Conservation (phyloP, 2,888 invertebrate genomes). For the Geophilus truncorum region DNA sequence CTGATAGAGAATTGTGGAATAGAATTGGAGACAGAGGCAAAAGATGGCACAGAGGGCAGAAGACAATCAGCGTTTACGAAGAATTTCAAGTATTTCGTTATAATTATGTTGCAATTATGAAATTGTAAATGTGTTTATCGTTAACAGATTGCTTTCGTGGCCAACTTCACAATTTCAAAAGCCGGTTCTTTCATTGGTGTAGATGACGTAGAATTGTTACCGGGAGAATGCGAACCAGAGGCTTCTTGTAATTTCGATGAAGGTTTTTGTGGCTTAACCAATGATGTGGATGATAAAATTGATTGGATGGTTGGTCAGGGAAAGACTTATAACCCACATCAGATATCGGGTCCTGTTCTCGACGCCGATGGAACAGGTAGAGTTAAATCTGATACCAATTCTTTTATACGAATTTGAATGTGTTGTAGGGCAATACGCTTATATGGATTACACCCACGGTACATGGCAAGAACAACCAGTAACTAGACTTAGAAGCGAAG, state of each 20-base stretch:
- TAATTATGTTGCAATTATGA: no score
- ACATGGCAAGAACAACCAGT: not conserved
- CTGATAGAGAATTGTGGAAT: not conserved
- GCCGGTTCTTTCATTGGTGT: not conserved
- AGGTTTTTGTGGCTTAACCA: not conserved
- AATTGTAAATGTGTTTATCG: no score
- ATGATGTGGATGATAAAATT: not conserved
- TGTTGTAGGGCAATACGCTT: not conserved
- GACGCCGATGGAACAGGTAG: not conserved
- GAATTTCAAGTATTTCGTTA: not conserved
- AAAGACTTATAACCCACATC: not conserved
- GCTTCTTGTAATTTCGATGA: not conserved
- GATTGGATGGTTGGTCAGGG: not conserved
- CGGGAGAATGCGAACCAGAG: not conserved
- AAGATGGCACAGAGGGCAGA: not conserved
- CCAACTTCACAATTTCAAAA: not conserved
- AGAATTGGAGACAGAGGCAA: not conserved
- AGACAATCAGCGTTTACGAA: not conserved
- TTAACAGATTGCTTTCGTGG: not conserved
- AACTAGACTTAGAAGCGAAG: not conserved
- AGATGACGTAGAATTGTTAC: not conserved
- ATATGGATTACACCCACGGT: not conserved
- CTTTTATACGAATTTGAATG: no score
- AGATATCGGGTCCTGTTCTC: not conserved
- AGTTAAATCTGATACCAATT: no score